Base-by-base conservation (phyloP, 2,113 vertebrate genomes). In the Centropus bengalensis region DNA sequence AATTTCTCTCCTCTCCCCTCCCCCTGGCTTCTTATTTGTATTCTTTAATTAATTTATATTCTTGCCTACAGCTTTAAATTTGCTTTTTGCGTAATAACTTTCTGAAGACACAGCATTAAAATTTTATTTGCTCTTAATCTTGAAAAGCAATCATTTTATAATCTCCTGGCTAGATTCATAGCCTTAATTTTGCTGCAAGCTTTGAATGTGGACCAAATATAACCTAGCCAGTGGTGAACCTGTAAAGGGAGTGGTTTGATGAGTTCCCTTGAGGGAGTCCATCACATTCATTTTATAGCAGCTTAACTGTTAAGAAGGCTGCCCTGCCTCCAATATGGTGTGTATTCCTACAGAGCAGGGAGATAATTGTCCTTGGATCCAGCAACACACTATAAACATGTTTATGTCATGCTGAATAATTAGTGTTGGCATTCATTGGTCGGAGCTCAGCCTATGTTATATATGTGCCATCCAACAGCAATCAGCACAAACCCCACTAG, bases 41-140 rank as follows among this genome's bases (percentile, higher is more conserved):
- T 92, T 56, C 74, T 91, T 89, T 64, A 86, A 85, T 96, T 82
- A 93, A 82, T 78, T 87, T 86, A 92, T 75, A 52, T 94, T 89
- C 81, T 93, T 0, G 9, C 84, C 85, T 73, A 23, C 23, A 24
- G 78, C 58, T 82, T 82, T 58, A 60, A 30, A 56, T 88, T 82
- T 66, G n/a, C 62, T 79, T 89, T 89, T 60, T 79, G 60, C 3
- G 0, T 47, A 75, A 42, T 74, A 67, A 83, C 38, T 83, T 88
- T 90, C 86, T 95, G 87, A 91, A 93, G 89, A 70, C 45, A 8
- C 32, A 19, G 44, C 66, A 40, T 22, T 68, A 79, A 78, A 54
- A 17, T 42, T 84, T 64, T 73, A 16, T 71, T 88, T 88, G 79
- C 79, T 67, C 49, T 81, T 91, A 60, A 79, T 89, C 93, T 91